Percentiles rank a stretch among this genome's conserved stretches.
Conservation (phyloP, 2,113 vertebrate species). For the Scartelaos histophorus region DNA sequence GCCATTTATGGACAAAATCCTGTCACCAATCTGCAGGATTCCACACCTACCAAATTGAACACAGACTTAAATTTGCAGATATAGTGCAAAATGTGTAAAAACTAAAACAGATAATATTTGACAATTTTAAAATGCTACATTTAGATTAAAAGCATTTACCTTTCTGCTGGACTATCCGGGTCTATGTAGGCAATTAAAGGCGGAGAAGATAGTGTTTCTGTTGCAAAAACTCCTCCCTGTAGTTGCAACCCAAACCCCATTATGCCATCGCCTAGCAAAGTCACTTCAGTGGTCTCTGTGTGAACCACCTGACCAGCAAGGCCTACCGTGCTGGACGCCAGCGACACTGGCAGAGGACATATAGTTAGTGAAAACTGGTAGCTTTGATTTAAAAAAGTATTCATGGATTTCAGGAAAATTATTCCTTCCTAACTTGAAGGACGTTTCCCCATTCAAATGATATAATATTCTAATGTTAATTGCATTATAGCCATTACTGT, state of each 20-base stretch:
- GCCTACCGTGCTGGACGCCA: conserved; percentile 95
- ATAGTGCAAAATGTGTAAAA: neutral
- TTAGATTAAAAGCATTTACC: conserved; percentile 69
- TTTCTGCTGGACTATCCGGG: conserved; percentile 94
- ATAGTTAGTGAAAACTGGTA: neutral
- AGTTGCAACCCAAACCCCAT: conserved; percentile 96
- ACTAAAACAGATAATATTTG: neutral
- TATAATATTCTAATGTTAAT: neutral
- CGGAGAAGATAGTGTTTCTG: conserved; percentile 94
- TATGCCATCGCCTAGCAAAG: conserved; percentile 88
- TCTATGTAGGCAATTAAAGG: conserved; percentile 97
- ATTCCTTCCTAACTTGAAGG: too few relatives aligned
- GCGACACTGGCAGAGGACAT: conserved; percentile 81
- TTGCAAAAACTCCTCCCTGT: conserved; percentile 96
- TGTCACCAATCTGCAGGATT: conserved; percentile 95
- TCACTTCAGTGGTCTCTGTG: conserved; percentile 95
- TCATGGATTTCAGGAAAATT: too few relatives aligned
- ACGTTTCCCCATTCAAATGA: too few relatives aligned
- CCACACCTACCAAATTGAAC: conserved; percentile 83
- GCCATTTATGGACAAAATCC: conserved; percentile 94
- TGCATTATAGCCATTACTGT: too few relatives aligned
- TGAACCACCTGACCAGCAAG: conserved; percentile 96
- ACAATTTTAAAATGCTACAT: neutral
- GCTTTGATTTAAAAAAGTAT: neutral
- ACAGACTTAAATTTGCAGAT: neutral